Conservation (phyloP, 2,888 invertebrate genomes). For the Zonitis immaculata region DNA sequence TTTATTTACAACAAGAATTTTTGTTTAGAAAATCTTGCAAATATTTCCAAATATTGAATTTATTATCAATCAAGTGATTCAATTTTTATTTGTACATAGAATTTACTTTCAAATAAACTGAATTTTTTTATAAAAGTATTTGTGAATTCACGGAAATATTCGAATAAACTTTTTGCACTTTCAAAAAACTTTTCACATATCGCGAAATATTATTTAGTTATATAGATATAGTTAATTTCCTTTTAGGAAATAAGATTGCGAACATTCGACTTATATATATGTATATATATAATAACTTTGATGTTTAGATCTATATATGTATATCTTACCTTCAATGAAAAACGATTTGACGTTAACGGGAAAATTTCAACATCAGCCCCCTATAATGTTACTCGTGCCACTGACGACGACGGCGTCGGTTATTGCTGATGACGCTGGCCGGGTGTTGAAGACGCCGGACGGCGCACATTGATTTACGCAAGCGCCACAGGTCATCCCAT, state of each 20-base stretch:
- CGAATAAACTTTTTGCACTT: too few species aligned
- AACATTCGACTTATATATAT: neutral
- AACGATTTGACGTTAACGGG: slow-evolving; percentile 11
- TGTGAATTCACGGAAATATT: too few species aligned
- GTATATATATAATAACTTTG: neutral
- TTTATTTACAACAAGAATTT: too few species aligned
- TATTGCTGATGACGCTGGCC: slow-evolving; percentile 22
- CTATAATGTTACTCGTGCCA: slow-evolving; percentile 17
- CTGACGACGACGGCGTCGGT: slow-evolving; percentile 22
- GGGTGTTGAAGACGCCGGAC: slow-evolving; percentile 22
- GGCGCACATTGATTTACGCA: slow-evolving; percentile 26
- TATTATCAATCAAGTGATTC: too few species aligned
- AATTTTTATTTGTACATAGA: too few species aligned
- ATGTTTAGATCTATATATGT: neutral
- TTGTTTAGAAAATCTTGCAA: too few species aligned
- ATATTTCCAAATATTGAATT: too few species aligned
- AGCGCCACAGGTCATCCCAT: slow-evolving; percentile 22
- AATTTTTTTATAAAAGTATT: too few species aligned
- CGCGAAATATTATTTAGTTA: neutral
- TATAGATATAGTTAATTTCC: neutral
- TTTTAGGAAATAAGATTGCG: neutral
- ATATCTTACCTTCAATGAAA: slow-evolving; percentile 15
- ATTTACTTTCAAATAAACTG: neutral
- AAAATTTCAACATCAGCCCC: slow-evolving; percentile 8
- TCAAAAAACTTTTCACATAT: too few species aligned